Percentiles rank a stretch among this genome's conserved stretches.
Evolutionary conservation across 2,113 vertebrate species (phyloP).

Genomic region (Datnioides undecimradiatus): DNA sequence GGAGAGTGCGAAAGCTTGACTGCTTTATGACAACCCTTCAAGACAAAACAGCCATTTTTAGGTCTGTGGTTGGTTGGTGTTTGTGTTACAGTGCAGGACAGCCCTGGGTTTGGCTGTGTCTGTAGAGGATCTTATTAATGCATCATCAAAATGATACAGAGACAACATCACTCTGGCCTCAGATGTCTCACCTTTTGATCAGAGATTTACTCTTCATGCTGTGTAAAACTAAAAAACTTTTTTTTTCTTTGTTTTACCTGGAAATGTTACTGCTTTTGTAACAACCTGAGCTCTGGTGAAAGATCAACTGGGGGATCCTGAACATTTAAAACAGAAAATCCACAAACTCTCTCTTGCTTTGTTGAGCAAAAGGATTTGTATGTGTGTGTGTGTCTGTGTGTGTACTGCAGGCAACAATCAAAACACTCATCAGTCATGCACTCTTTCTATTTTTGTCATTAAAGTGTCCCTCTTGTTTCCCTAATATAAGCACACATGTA

Average conservation of each 20-base stretch:
- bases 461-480: conserved; percentile 6
- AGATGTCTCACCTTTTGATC: not conserved
- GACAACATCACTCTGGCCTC: not conserved
- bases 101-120: not conserved
- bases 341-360: not conserved
- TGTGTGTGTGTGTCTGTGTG: not conserved
- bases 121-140: not conserved
- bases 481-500: conserved; percentile 7
- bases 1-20: not conserved
- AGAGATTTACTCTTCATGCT: not conserved
- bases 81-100: not conserved
- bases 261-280: not conserved
- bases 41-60: not conserved
- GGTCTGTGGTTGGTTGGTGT: not conserved
- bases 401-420: conserved; percentile 6
- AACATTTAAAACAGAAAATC: not conserved
- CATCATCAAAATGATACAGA: not conserved
- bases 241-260: not conserved
- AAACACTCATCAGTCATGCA: not conserved
- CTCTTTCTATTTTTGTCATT: conserved; percentile 19
- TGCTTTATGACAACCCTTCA: conserved; percentile 11
- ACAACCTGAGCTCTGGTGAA: not conserved
- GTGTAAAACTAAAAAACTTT: not conserved
- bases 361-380: not conserved
- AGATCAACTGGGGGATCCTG: not conserved